Evolutionary conservation across 2,888 invertebrate species (phyloP), one percentile per base, ranked within the genome.

Genomic region (Nemoura dubitans): DNA sequence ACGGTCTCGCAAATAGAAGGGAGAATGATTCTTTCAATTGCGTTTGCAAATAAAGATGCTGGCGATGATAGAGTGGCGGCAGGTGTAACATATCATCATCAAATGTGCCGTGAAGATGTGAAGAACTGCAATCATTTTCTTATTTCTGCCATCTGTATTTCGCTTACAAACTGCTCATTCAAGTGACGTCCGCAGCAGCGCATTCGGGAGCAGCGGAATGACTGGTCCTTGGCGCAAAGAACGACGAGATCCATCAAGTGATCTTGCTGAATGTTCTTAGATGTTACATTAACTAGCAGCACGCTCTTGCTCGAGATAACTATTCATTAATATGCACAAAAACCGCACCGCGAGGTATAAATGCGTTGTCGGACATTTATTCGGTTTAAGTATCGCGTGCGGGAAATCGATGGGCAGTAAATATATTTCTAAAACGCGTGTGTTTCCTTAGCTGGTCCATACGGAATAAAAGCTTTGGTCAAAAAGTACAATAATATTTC

Each of bases 21-120:
- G 59, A 59, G 59, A 21, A 59, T 16, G 59, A 59, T 59, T 59
- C 59, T 59, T 59, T 59, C 59, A 59, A 59, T 14, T 59, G 59
- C 21, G 59, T 21, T 59, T 21, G 59, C 59, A 59, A 59, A 59
- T 59, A 59, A 59, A 59, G 10, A 59, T 59, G 14, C 16, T 21
- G 1, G 21, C 59, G 59, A 59, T 59, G 59, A 59, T 59, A 1
- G 59, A 59, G 59, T 59, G 59, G 14, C 21, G 14, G 59, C 59
- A 59, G 59, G 59, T 59, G 59, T 59, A 59, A 59, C 59, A 59
- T 59, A 59, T 59, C 16, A 59, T 59, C 59, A 59, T 59, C 59
- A 59, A 59, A 59, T 59, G 59, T 59, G 59, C 16, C 59, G 14
- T 59, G 59, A 59, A 59, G 59, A 59, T 59, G 59, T 21, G 59